phyloP scores from a whole-genome alignment of 2,797 vertebrate genomes.

The Galaxias olidus region DNA sequence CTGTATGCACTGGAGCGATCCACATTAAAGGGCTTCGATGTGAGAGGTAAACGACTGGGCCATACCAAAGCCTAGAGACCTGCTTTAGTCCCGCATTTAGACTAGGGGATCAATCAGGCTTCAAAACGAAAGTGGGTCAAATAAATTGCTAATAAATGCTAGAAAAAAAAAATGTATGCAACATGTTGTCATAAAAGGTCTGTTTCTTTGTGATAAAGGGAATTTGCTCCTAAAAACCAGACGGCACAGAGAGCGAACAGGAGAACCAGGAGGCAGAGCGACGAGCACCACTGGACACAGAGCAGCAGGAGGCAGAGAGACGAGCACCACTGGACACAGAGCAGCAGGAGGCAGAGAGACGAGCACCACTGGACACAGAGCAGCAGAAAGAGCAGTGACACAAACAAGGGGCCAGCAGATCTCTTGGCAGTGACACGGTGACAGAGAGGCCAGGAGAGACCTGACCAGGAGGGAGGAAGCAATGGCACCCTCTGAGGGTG shows the following conservation, averaged over 20 bases:
- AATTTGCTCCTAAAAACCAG: not conserved
- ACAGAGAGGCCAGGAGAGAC: constrained; percentile 54
- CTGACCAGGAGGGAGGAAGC: constrained; percentile 32
- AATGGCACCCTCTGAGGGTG: not conserved
- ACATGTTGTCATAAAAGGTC: too few relatives aligned
- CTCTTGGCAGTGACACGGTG: constrained; percentile 36
- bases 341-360: constrained; percentile 40
- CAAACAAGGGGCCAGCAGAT: constrained; percentile 36
- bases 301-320: constrained; percentile 39
- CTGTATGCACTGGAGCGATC: constrained; percentile 44
- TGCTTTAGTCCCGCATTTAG: not conserved
- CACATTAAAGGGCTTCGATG: constrained; percentile 51
- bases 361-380: constrained; percentile 26
- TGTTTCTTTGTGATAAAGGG: not conserved
- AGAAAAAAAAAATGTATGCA: too few relatives aligned
- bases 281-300: constrained; percentile 28
- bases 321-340: constrained; percentile 15
- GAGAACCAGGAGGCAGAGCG: too few relatives aligned
- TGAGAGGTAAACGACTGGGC: constrained; percentile 39
- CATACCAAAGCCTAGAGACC: constrained; percentile 32
- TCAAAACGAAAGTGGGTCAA: too few relatives aligned
- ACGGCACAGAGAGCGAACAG: constrained; percentile 20
- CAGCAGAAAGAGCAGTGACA: constrained; percentile 13
- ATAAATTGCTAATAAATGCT: too few relatives aligned
- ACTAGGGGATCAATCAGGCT: not conserved